Base-by-base conservation (phyloP, 2,888 invertebrate species). In the Rhagonycha lutea region DNA sequence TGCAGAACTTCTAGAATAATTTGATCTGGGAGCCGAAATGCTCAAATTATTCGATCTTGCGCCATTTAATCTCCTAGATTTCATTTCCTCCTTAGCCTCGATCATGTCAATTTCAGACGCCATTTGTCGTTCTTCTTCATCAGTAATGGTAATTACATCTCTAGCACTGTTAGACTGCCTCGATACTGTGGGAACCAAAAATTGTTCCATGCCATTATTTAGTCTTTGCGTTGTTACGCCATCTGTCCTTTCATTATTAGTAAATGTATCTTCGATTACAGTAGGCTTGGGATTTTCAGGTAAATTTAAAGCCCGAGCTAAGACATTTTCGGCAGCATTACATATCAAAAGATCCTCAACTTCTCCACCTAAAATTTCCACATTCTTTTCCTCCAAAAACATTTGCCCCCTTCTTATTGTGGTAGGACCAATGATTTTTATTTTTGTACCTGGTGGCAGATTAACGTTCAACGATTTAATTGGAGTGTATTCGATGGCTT, bases 361-460 rank as follows among this genome's bases (percentile, higher is more conserved):
- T 86, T 94, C 94, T 0, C 95, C 95, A 0, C 95, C 95, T 0
- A 95, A 85, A 74, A 93, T 86, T 78, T 90, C 89, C 5, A 94
- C 84, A 69, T 91, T 88, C 67, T 86, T 86, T 73, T 90, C 91
- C 75, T 92, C 90, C 76, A 95, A 86, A 81, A 95, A 88, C 61
- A 96, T 83, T 75, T 93, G 89, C 0, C 95, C 95, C 76, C 91
- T 88, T 60, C 94, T 90, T 83, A 94, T 93, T 75, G 90, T 89
- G n/a, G 95, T 87, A 9, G 93, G 93, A 0, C 95, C 94, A 79
- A 92, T 87, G 24, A 92, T 87, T 79, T 92, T 87, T 23, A 93
- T 82, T 89, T 94, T 92, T 74, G 89, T 89, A 0, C 93, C 93
- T 0, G 93, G 93, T 18, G 87, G 87, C 71, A 91, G 88, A 78